phyloP scores from a whole-genome alignment of 2,797 vertebrate genomes.

The Argya squamiceps region DNA sequence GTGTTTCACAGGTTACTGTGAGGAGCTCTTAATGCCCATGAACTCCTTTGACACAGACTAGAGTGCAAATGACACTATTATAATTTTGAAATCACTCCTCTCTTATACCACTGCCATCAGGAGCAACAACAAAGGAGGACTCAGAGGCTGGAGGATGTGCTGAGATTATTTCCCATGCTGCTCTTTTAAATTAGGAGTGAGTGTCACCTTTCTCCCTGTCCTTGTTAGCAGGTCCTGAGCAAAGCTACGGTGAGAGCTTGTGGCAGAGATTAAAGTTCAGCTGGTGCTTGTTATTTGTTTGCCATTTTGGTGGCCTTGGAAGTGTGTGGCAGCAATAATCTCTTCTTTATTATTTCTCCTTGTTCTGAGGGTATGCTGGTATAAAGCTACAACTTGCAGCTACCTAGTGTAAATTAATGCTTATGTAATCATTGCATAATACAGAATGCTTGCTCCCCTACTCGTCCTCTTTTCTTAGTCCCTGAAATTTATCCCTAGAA shows the following conservation, averaged over 20 bases:
- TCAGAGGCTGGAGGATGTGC: neutral
- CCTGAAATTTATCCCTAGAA: constrained; percentile 42
- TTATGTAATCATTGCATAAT: constrained; percentile 74
- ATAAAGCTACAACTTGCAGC: constrained; percentile 46
- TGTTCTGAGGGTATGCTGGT: constrained; percentile 26
- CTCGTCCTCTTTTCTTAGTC: constrained; percentile 52
- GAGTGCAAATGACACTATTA: neutral
- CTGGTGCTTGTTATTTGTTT: neutral
- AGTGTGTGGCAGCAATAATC: constrained; percentile 18
- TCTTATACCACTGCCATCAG: neutral
- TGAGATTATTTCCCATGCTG: neutral
- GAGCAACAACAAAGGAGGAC: neutral
- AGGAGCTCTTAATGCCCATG: fast-evolving
- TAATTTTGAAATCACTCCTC: neutral
- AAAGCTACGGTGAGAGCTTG: neutral
- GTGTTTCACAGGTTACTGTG: neutral
- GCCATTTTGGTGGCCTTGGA: constrained; percentile 30
- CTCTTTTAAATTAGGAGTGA: neutral
- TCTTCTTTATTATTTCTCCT: constrained; percentile 24
- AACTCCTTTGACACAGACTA: neutral
- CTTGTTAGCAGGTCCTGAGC: neutral
- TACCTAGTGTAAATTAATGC: constrained; percentile 63
- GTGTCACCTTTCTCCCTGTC: neutral
- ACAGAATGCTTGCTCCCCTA: constrained; percentile 34
- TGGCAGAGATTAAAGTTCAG: neutral